Evolutionary conservation across 2,797 vertebrate genomes (phyloP), one percentile per base, ranked within the genome.

Genomic region (Thripadectes ignobilis): DNA sequence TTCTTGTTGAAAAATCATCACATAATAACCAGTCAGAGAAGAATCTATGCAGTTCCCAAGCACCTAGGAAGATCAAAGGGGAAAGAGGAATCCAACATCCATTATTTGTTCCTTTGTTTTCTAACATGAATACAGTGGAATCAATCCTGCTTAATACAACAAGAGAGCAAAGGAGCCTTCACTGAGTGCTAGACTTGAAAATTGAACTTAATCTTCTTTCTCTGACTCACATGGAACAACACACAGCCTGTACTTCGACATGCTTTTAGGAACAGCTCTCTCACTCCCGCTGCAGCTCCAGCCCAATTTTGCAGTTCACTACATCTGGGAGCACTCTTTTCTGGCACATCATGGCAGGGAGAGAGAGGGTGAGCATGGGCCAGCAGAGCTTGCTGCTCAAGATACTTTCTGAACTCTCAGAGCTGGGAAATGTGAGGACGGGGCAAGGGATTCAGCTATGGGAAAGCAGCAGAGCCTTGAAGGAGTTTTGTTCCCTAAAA

Each of bases 51-150:
- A 36, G 81, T 79, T 67, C 73, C 71, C 7, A 3, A 92, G 74
- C 74, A 77, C 66, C 91, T 43, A 85, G 55, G 89, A 94, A 94
- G 88, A 92, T 89, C 76, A 96, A 96, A 91, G 79, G 34, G 32
- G 69, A 65, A 79, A 89, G 71, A 88, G 27, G 76, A 92, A 91
- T 81, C 82, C 65, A 77, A 88, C 45, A 88, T 27, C 32, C 67
- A 24, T 67, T 95, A n/a, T 93, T 48, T 73, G 73, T 62, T 88
- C 78, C 83, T 88, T 94, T 22, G 0, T 79, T 83, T 92, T 45
- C 63, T 46, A 75, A 84, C 69, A 75, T 15, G 83, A 93, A 89
- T 29, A 82, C 45, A 43, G 77, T 3, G 18, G 74, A 87, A 91
- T 94, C 89, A 85, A 90, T 86, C 67, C 88, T 65, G 63, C 91